These are phyloP conservation scores for Rhingia campestris DNA, from an alignment of 2,888 invertebrate species.

Conservation along the genomic window DNA sequence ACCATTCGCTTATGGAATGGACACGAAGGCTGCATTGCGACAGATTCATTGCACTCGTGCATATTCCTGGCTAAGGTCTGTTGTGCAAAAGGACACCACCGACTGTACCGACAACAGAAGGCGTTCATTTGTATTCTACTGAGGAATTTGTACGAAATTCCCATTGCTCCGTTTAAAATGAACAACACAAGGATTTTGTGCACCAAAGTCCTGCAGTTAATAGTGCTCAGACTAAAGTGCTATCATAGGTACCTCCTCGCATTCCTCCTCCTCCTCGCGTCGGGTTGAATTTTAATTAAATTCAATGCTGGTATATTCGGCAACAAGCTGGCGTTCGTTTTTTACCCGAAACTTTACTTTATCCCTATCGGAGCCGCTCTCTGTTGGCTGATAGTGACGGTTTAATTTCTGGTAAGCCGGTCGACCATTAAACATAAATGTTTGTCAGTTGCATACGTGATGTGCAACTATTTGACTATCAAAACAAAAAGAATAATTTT, in stretches of 20 bases:
- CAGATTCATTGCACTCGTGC: constrained; percentile 36
- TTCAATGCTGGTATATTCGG: not conserved
- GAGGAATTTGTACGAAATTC: constrained; percentile 7
- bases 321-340: constrained; percentile 1
- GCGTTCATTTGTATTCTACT: constrained; percentile 22
- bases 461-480: constrained; percentile 4
- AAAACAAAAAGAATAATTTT: not conserved
- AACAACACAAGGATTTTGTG: constrained; percentile 8
- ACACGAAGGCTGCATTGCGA: constrained; percentile 49
- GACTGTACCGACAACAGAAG: not conserved
- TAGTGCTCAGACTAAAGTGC: not conserved
- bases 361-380: not conserved
- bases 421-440: not conserved
- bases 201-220: constrained; percentile 18
- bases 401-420: not conserved
- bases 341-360: not conserved
- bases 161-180: not conserved
- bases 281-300: constrained; percentile 19
- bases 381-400: not conserved
- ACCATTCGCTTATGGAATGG: constrained; percentile 14
- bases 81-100: not conserved
- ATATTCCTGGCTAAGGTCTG: constrained; percentile 2
- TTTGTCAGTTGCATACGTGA: constrained; percentile 7
- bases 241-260: too few species aligned
- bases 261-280: not conserved